Conservation (phyloP, 2,113 vertebrate genomes). For the Indicator maculatus region DNA sequence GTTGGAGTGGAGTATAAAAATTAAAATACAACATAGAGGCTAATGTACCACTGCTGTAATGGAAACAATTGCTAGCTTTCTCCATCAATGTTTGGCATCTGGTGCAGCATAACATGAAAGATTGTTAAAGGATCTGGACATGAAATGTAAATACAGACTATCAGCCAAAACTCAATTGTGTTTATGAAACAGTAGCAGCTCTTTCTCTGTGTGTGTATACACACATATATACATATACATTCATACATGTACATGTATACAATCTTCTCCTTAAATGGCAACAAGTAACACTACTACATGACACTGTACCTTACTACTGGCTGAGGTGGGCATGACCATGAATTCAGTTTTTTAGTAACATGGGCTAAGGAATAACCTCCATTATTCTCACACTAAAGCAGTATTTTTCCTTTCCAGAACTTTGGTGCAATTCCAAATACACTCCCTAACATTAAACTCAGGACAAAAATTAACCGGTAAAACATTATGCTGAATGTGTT, state of each 20-base stretch:
- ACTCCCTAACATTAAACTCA: background rate
- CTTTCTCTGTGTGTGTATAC: background rate
- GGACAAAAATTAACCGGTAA: background rate
- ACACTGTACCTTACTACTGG: background rate
- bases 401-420: background rate
- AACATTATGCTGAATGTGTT: background rate
- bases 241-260: accelerated
- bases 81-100: conserved; percentile 63
- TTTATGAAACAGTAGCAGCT: conserved; percentile 15
- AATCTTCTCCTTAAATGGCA: background rate
- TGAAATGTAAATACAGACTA: conserved; percentile 55
- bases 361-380: background rate
- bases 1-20: background rate
- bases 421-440: background rate
- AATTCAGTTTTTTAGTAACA: background rate
- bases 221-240: accelerated
- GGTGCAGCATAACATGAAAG: conserved; percentile 47
- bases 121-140: conserved; percentile 55
- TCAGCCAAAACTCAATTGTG: conserved; percentile 22
- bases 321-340: background rate
- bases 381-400: background rate
- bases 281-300: background rate
- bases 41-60: conserved; percentile 45
- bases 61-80: conserved; percentile 72
- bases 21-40: conserved; percentile 32